Percentiles rank a stretch among this genome's conserved stretches.
Conservation (phyloP, 2,888 invertebrate species). For the Unio delphinus region DNA sequence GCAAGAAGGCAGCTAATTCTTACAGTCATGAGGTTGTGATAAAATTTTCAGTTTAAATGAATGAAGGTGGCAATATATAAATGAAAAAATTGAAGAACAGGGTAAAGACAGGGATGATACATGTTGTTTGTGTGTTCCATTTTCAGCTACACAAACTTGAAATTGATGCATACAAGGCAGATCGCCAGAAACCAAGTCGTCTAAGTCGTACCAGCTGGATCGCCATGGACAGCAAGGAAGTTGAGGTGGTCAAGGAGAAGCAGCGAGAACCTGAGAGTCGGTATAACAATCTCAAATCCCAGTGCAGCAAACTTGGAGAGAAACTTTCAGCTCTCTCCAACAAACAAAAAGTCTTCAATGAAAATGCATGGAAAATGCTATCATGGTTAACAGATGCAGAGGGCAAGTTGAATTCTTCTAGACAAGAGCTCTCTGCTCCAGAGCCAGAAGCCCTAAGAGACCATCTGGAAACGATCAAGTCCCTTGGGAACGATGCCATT, state of each 20-base stretch:
- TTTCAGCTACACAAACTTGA: slow-evolving; percentile 61
- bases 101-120: too few species aligned
- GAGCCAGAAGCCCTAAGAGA: slow-evolving; percentile 74
- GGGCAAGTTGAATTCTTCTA: slow-evolving; percentile 73
- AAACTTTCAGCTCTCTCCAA: slow-evolving; percentile 91
- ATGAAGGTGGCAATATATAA: too few species aligned
- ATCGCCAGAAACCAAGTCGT: slow-evolving; percentile 51
- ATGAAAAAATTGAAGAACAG: too few species aligned
- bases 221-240: slow-evolving; percentile 74
- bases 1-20: too few species aligned
- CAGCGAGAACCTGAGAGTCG: slow-evolving; percentile 75
- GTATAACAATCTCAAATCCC: slow-evolving; percentile 82
- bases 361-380: slow-evolving; percentile 91
- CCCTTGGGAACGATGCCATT: slow-evolving; percentile 88
- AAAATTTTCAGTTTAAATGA: too few species aligned
- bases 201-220: slow-evolving; percentile 55
- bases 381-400: slow-evolving; percentile 92
- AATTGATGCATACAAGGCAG: slow-evolving; percentile 74
- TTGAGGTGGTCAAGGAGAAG: slow-evolving; percentile 59
- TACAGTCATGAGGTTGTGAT: too few species aligned
- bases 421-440: slow-evolving; percentile 55
- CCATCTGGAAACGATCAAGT: slow-evolving; percentile 87
- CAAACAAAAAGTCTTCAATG: slow-evolving; percentile 95
- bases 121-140: not conserved
- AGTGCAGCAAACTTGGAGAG: slow-evolving; percentile 88